Evolutionary conservation across 2,113 vertebrate genomes (phyloP).

Genomic region (Papio anubis): DNA sequence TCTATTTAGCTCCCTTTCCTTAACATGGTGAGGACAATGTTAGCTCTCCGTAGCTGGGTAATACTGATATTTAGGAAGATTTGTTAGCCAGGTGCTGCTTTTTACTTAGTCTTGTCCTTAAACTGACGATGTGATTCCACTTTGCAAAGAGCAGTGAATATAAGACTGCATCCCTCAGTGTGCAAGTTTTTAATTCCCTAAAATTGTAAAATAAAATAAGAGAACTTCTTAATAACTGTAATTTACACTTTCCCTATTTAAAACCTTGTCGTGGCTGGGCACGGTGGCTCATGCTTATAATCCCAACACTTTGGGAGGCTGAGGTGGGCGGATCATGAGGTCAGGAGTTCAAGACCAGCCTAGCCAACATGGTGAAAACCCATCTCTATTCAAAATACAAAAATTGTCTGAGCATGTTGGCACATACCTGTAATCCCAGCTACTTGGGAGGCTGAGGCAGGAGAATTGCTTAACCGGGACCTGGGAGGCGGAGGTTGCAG

Average conservation of each 20-base stretch:
- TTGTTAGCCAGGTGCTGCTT: neutral
- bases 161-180: neutral
- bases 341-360: too few species aligned
- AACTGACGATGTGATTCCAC: slow-evolving; percentile 1
- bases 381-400: too few species aligned
- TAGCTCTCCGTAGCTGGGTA: neutral
- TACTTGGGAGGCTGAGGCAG: too few species aligned
- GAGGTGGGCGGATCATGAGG: too few species aligned
- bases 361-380: too few species aligned
- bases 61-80: neutral
- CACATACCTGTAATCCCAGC: too few species aligned
- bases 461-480: too few species aligned
- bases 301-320: too few species aligned
- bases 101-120: neutral
- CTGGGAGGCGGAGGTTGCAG: too few species aligned
- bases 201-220: slow-evolving; percentile 55
- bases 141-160: neutral
- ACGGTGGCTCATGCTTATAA: too few species aligned
- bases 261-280: too few species aligned
- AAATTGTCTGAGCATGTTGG: too few species aligned
- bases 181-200: neutral
- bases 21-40: neutral
- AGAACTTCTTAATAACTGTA: neutral
- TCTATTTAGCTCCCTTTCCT: neutral
- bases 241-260: neutral